Conservation (phyloP, 1,140 invertebrate genomes). For the Neodiprion lecontei region DNA sequence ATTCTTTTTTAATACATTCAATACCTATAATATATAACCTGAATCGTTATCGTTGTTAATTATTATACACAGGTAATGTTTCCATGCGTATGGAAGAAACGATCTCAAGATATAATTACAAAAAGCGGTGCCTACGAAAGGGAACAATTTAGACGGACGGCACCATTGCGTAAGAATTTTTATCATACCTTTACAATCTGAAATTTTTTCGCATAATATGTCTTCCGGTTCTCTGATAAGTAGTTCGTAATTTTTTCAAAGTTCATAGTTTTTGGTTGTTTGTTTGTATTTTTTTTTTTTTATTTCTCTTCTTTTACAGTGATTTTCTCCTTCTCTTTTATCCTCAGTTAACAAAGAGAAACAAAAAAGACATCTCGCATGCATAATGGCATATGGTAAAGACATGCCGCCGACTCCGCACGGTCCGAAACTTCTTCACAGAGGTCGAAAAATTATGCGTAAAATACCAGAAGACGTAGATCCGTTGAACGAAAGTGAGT, state of each 20-base stretch:
- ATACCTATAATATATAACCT: too few relatives aligned
- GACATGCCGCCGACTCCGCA: constrained; percentile 56
- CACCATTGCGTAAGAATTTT: constrained; percentile 50
- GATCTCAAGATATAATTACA: constrained; percentile 40
- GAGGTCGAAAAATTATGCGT: constrained; percentile 25
- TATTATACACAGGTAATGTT: constrained; percentile 19
- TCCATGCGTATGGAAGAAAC: constrained; percentile 38
- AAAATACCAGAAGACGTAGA: constrained; percentile 34
- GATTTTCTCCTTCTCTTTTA: neutral
- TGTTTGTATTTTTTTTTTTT: too few relatives aligned
- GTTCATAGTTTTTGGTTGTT: neutral
- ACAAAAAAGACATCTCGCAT: constrained; percentile 58
- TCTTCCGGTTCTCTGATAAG: constrained; percentile 24
- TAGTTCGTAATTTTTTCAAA: constrained; percentile 17
- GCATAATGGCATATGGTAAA: constrained; percentile 60
- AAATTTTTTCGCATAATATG: constrained; percentile 6
- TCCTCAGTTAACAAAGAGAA: constrained; percentile 52
- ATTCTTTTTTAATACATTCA: too few relatives aligned
- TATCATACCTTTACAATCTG: neutral
- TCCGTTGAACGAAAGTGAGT: constrained; percentile 49
- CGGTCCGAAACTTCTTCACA: constrained; percentile 39
- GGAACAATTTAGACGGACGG: constrained; percentile 53
- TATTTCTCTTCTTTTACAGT: neutral
- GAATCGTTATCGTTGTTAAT: too few relatives aligned
- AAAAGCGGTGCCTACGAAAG: constrained; percentile 54